phyloP scores from a whole-genome alignment of 1,140 invertebrate species.

The Bombus breviceps region DNA sequence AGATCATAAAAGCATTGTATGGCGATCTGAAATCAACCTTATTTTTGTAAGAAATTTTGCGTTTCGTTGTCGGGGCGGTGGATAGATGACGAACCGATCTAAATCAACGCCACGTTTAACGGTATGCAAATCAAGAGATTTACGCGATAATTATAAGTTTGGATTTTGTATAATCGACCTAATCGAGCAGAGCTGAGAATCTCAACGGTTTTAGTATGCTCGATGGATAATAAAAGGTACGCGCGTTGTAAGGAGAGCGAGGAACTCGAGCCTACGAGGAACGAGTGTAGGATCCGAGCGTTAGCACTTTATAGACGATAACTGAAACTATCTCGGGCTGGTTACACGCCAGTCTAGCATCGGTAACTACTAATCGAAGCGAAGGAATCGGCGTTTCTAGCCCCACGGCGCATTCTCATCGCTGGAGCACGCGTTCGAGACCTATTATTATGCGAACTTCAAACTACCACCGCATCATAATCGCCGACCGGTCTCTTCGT shows the following conservation, averaged over 20 bases:
- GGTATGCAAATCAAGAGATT: conserved; percentile 8
- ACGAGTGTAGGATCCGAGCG: conserved; percentile 40
- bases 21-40: not conserved
- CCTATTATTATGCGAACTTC: conserved; percentile 64
- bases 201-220: not conserved
- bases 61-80: not conserved
- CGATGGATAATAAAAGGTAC: not conserved
- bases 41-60: not conserved
- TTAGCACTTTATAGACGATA: conserved; percentile 62
- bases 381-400: conserved; percentile 49
- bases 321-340: conserved; percentile 58
- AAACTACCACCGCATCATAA: conserved; percentile 60
- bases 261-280: conserved; percentile 17
- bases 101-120: not conserved
- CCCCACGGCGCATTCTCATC: conserved; percentile 59
- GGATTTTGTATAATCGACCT: not conserved
- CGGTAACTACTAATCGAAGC: conserved; percentile 59
- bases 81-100: not conserved
- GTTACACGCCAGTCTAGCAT: conserved; percentile 12
- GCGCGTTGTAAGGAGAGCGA: conserved; percentile 33
- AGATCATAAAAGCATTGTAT: not conserved
- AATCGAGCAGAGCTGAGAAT: not conserved
- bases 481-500: conserved; percentile 39
- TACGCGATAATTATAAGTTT: not conserved
- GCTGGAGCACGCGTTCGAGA: conserved; percentile 46